phyloP scores from a whole-genome alignment of 2,888 invertebrate species.

The Dilophus febrilis region DNA sequence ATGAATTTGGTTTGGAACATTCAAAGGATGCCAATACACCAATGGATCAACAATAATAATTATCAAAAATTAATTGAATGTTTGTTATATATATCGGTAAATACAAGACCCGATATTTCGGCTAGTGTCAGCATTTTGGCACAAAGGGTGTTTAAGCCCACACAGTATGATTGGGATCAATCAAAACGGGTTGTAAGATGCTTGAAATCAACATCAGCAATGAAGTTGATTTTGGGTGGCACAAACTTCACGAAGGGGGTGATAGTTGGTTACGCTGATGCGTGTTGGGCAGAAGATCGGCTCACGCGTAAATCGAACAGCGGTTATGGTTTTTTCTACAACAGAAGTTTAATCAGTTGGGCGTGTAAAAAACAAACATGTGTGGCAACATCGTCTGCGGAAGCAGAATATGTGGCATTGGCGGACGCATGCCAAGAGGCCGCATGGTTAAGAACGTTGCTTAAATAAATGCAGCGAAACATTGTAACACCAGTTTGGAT shows the following conservation, averaged over 20 bases:
- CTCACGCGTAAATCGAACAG: constrained; percentile 8
- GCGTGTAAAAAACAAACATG: constrained; percentile 7
- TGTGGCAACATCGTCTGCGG: constrained; percentile 10
- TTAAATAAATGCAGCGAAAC: constrained; percentile 10
- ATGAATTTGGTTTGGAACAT: no score
- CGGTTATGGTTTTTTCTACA: constrained; percentile 6
- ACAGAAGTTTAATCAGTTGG: constrained; percentile 7
- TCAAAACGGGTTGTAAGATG: no score
- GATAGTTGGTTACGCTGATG: constrained; percentile 12
- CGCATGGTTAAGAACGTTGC: constrained; percentile 11
- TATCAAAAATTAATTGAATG: no score
- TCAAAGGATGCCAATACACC: no score
- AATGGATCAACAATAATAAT: no score
- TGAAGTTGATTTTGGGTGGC: no score
- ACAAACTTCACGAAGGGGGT: no score
- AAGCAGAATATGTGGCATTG: constrained; percentile 10
- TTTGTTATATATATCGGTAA: constrained; percentile 2
- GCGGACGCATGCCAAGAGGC: constrained; percentile 14
- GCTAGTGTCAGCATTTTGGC: no score
- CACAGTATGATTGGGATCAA: no score
- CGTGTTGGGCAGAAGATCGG: constrained; percentile 16
- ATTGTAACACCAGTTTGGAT: constrained; percentile 8
- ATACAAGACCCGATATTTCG: constrained; percentile 6
- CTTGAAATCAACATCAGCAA: no score
- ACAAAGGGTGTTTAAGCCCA: no score